Evolutionary conservation across 2,113 vertebrate genomes (phyloP).

Genomic region (Ivindomyrus marchei): DNA sequence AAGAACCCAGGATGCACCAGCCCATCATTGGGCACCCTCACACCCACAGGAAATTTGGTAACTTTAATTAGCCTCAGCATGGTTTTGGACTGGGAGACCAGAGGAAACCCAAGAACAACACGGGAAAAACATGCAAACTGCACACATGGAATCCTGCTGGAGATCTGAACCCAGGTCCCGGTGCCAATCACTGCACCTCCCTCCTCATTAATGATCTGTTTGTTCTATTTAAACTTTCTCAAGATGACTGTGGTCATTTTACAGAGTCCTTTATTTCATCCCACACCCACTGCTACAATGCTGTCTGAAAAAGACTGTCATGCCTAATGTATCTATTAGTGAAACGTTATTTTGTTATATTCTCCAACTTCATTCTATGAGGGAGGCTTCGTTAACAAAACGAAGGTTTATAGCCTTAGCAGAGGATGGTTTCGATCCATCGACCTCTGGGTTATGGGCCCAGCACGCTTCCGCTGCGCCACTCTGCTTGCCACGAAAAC

Average conservation of each 20-base stretch:
- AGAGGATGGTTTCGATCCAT: slow-evolving; percentile 76
- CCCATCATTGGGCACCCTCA: too few species aligned
- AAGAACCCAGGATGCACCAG: too few species aligned
- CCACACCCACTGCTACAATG: not conserved
- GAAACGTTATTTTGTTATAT: not conserved
- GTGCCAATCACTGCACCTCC: not conserved
- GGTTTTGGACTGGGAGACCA: not conserved
- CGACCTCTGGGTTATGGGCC: slow-evolving; percentile 76
- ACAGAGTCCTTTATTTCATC: not conserved
- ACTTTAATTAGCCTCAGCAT: not conserved
- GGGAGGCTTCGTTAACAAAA: not conserved
- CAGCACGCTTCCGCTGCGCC: slow-evolving; percentile 75
- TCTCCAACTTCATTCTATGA: not conserved
- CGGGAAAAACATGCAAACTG: not conserved
- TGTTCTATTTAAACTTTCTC: not conserved
- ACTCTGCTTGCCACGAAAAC: slow-evolving; percentile 47
- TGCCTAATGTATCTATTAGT: not conserved
- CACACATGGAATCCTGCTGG: not conserved
- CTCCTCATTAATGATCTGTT: not conserved
- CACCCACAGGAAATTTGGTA: not conserved
- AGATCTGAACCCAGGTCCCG: too few species aligned
- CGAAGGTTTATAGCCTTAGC: slow-evolving; percentile 23
- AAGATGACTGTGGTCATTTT: not conserved
- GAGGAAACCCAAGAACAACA: too few species aligned
- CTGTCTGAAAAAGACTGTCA: not conserved